These are phyloP conservation scores for Steatornis caripensis DNA, from an alignment of 2,113 vertebrate genomes.

Conservation along the genomic window DNA sequence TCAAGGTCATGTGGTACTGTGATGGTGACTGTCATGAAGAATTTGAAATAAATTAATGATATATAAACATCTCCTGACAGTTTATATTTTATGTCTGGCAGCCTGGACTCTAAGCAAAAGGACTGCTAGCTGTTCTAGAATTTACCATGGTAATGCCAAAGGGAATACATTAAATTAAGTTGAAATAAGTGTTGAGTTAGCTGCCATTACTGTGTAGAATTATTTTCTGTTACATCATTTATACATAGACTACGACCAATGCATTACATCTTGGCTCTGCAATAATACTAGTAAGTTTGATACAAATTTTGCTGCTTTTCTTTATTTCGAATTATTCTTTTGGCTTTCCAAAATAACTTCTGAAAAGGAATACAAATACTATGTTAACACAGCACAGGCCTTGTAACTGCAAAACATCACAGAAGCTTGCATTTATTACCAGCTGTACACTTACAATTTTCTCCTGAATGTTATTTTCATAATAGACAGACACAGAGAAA, in stretches of 20 bases:
- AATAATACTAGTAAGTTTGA: not conserved
- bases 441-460: not conserved
- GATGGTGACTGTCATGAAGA: not conserved
- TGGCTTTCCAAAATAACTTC: not conserved
- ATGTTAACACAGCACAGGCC: not conserved
- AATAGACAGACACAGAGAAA: not conserved
- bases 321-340: not conserved
- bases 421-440: not conserved
- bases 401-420: not conserved
- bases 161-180: not conserved
- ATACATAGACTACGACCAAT: not conserved
- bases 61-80: not conserved
- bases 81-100: not conserved
- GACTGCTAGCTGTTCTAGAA: not conserved
- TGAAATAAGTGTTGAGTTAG: not conserved
- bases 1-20: not conserved
- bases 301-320: not conserved
- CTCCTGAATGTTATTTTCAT: not conserved
- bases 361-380: not conserved
- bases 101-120: not conserved
- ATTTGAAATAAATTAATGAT: not conserved
- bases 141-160: not conserved
- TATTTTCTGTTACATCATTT: not conserved
- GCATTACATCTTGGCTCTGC: not conserved
- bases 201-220: not conserved